Base-by-base conservation (phyloP, 2,888 invertebrate genomes). In the Sialis lutaria region DNA sequence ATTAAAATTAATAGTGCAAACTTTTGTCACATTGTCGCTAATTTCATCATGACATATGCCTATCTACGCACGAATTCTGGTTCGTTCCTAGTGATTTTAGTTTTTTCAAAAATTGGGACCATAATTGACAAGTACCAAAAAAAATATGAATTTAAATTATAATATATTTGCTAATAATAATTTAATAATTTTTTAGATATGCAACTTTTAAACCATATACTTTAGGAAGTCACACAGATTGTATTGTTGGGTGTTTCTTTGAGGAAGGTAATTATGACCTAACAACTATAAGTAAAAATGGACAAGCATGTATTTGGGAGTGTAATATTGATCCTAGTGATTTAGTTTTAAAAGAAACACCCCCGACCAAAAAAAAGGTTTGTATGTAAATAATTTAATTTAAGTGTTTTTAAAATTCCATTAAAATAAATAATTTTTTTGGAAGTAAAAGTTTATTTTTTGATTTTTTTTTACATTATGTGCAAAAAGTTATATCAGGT, bases 181-280 rank as follows among this genome's bases (percentile, higher is more conserved):
- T 12, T 31, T 2, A 46, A 33, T 33, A 33, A 50, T 40, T 49
- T 50, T 53, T 43, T 50, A 64, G 63, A 44, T 63, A 77, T 54
- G 68, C 70, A 22, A 91, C 93, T 60, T 76, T 95, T 48, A 77
- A 75, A 45, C 76, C 81, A 51, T 83, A 79, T 56, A 74, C 81
- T 0, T 63, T 97, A 13, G 82, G 86, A 8, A 85, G 88, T 1
- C 93, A 96, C 59, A 82, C 83, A 0, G 89, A 92, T 60, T 70
- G 76, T 41, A 77, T 98, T 47, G 77, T 91, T 0, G 82, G 79
- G 0, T 83, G 85, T 42, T 96, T 87, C 63, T 97, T 98, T 67
- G 88, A 92, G 59, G 75, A 78, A 46, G 75, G 82, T 50, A 86
- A 81, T 54, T 75, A 95, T 53, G 87, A 96, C 65, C 68, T 95